Evolutionary conservation across 2,113 vertebrate species (phyloP), one percentile per base, ranked within the genome.

Genomic region (Paralichthys olivaceus): DNA sequence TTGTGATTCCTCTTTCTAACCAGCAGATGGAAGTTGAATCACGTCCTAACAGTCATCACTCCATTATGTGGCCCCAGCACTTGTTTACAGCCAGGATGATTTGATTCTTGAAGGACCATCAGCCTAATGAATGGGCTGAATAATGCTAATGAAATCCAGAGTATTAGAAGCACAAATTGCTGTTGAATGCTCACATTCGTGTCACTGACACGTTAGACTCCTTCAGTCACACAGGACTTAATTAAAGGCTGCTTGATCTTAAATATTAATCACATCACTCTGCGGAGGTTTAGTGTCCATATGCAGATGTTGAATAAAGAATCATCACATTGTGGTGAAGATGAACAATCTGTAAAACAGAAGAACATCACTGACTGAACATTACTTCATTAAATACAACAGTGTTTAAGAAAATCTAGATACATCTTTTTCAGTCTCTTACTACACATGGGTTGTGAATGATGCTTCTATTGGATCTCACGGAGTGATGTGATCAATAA

Each of bases 11-110:
- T 4, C 11, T 3, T 11, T 11, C 1, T 11, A 1, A 57, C 86
- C 91, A 87, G 85, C 84, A 90, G 91, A 3, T 62, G 89, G 84
- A 80, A 77, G 78, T 15, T 25, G 69, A 61, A 29, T 49, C 56
- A 2, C 80, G 69, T 32, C 1, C 32, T 0, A 59, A 5, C 29
- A 0, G 11, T 34, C 29, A 0, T 20, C 6, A 26, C 20, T 54
- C 22, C 61, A 59, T 74, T 13, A 76, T 6, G 22, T 19, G 63
- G 20, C 55, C 29, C 5, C 47, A 0, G 0, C 57, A 20, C 72
- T 77, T 87, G 71, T 90, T 90, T 79, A 86, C 72, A 65, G 19
- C 32, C 51, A 72, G 72, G 66, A 66, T 77, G 82, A 82, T 87
- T 76, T 34, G 63, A 88, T 87, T 88, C 28, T 60, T 56, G 55